Evolutionary conservation across 2,888 invertebrate species (phyloP).

Genomic region (Drosophila paramelanica): DNA sequence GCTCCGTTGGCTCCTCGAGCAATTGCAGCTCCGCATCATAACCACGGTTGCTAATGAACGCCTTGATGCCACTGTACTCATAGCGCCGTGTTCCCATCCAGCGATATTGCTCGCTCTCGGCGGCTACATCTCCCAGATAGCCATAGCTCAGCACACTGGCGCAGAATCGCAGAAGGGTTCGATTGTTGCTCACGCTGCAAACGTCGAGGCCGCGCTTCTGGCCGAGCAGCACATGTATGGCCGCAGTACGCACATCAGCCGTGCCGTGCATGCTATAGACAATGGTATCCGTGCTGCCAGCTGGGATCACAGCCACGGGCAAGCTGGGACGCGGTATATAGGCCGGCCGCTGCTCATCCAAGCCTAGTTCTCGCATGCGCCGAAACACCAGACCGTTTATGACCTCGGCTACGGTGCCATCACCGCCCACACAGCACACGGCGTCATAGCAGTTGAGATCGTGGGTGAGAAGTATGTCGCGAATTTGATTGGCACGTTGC

Average conservation of each 20-base stretch:
- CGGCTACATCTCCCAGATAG: slow-evolving; percentile 92
- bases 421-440: slow-evolving; percentile 93
- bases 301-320: slow-evolving; percentile 88
- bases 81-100: slow-evolving; percentile 95
- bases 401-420: slow-evolving; percentile 94
- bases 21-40: slow-evolving; percentile 88
- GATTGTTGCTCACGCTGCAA: slow-evolving; percentile 89
- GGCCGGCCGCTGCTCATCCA: slow-evolving; percentile 77
- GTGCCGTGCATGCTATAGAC: slow-evolving; percentile 92
- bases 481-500: slow-evolving; percentile 91
- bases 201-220: slow-evolving; percentile 90
- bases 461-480: slow-evolving; percentile 87
- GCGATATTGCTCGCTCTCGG: slow-evolving; percentile 91
- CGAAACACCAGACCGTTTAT: slow-evolving; percentile 90
- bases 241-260: slow-evolving; percentile 91
- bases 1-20: slow-evolving; percentile 59
- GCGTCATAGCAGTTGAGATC: slow-evolving; percentile 88
- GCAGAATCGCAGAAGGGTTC: slow-evolving; percentile 88
- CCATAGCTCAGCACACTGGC: slow-evolving; percentile 93
- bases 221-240: slow-evolving; percentile 93
- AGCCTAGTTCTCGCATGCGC: slow-evolving; percentile 79
- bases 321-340: slow-evolving; percentile 84
- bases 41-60: slow-evolving; percentile 87
- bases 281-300: slow-evolving; percentile 92
- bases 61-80: slow-evolving; percentile 90